A percentile compares a stretch with the other conserved stretches of the same genome.
Conservation (phyloP, 2,888 invertebrate species). For the Schrankia costaestrigalis region DNA sequence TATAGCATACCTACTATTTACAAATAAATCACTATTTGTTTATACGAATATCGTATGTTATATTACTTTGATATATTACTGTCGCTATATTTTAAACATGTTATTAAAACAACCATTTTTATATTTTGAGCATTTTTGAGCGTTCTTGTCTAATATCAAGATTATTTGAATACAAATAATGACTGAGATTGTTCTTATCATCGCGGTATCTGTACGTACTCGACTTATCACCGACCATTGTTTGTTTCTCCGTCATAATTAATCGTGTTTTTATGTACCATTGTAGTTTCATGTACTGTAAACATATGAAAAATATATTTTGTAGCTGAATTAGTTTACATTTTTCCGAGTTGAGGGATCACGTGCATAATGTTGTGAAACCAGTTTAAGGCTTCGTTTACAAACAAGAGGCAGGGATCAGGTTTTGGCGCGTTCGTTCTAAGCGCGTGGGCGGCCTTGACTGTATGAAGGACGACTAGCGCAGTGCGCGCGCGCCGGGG, state of each 20-base stretch:
- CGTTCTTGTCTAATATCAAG: conserved; percentile 15
- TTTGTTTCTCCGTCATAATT: conserved; percentile 14
- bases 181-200: conserved; percentile 11
- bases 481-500: conserved; percentile 50
- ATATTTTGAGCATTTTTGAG: too few species aligned
- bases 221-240: conserved; percentile 9
- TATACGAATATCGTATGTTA: too few species aligned
- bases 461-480: conserved; percentile 59
- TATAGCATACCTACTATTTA: too few species aligned
- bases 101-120: too few species aligned
- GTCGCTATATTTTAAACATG: too few species aligned
- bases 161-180: conserved; percentile 6
- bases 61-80: too few species aligned
- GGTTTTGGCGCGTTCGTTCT: conserved; percentile 48
- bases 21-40: too few species aligned
- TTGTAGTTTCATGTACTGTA: conserved; percentile 10
- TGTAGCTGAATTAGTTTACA: conserved; percentile 1
- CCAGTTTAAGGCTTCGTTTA: conserved; percentile 47
- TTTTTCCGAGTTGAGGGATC: conserved; percentile 15
- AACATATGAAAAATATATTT: conserved; percentile 10
- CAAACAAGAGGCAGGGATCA: conserved; percentile 53
- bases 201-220: conserved; percentile 25
- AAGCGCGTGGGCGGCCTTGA: conserved; percentile 71
- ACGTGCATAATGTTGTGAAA: conserved; percentile 33
- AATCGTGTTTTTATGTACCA: conserved; percentile 15